A percentile compares a stretch with the other conserved stretches of the same genome.
phyloP scores from a whole-genome alignment of 92 coral and sea anemone genomes.

The Anthopleura xanthogrammica region DNA sequence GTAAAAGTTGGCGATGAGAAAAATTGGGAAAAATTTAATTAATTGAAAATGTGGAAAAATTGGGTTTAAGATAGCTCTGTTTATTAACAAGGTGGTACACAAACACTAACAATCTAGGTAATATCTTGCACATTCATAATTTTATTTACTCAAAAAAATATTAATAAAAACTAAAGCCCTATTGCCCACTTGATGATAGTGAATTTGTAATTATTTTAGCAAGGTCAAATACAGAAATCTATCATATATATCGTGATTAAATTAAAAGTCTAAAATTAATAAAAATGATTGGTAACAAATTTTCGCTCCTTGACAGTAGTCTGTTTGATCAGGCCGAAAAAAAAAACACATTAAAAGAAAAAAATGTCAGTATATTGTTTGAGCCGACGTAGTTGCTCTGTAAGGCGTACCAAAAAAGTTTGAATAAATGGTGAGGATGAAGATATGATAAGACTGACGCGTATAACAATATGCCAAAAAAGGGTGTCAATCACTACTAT shows the following conservation, averaged over 20 bases:
- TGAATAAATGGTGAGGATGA: not conserved
- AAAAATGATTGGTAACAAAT: not conserved
- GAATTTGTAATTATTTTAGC: not conserved
- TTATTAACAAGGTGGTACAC: not conserved
- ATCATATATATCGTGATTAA: not conserved
- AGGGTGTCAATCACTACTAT: too few species aligned
- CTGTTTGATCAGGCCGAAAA: slow-evolving; percentile 20
- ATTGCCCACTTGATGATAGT: not conserved
- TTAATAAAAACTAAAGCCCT: not conserved
- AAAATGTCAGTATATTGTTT: not conserved
- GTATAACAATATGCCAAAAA: too few species aligned
- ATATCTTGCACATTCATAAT: not conserved
- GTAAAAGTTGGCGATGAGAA: not conserved
- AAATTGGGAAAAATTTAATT: too few species aligned
- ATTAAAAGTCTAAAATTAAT: not conserved
- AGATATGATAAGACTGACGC: too few species aligned
- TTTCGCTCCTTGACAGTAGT: not conserved
- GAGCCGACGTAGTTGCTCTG: not conserved
- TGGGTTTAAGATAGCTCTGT: not conserved
- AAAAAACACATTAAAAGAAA: not conserved
- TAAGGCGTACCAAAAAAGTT: not conserved
- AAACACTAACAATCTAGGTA: not conserved
- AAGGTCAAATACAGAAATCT: not conserved
- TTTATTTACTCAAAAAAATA: slow-evolving; percentile 1
- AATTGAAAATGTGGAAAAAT: not conserved